These are phyloP conservation scores for Empidonax traillii DNA, from an alignment of 2,113 vertebrate genomes.

Conservation along the genomic window DNA sequence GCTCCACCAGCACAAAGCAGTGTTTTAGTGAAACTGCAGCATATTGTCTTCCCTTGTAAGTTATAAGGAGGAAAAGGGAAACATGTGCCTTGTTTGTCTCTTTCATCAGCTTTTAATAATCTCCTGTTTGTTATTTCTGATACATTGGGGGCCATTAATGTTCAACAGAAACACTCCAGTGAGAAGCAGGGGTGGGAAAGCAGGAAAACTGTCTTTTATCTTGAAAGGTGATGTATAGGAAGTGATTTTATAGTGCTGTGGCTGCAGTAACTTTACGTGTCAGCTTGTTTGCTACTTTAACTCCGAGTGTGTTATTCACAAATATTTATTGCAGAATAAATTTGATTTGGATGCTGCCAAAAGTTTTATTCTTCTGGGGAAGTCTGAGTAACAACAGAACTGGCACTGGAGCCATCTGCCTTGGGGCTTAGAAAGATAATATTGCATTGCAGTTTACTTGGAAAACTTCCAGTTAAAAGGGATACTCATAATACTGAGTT, in stretches of 20 bases:
- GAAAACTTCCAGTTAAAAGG: background rate
- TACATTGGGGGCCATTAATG: background rate
- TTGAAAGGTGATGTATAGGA: too few species aligned
- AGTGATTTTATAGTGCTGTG: background rate
- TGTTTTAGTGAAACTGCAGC: background rate
- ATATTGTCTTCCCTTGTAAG: background rate
- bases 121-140: background rate
- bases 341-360: background rate
- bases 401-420: background rate
- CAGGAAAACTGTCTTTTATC: background rate
- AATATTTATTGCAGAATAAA: background rate
- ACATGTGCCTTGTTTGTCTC: background rate
- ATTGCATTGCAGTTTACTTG: background rate
- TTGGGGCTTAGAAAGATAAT: background rate
- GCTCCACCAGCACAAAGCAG: background rate
- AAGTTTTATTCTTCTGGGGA: background rate
- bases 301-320: background rate
- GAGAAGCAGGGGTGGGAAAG: rapidly evolving
- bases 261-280: background rate
- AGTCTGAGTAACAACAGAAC: background rate
- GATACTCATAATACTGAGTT: background rate
- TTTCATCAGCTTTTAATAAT: background rate
- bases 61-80: background rate
- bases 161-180: background rate
- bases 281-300: background rate